Percentiles rank a stretch among this genome's conserved stretches.
Conservation (phyloP, 2,888 invertebrate species). For the Athalia circularis region DNA sequence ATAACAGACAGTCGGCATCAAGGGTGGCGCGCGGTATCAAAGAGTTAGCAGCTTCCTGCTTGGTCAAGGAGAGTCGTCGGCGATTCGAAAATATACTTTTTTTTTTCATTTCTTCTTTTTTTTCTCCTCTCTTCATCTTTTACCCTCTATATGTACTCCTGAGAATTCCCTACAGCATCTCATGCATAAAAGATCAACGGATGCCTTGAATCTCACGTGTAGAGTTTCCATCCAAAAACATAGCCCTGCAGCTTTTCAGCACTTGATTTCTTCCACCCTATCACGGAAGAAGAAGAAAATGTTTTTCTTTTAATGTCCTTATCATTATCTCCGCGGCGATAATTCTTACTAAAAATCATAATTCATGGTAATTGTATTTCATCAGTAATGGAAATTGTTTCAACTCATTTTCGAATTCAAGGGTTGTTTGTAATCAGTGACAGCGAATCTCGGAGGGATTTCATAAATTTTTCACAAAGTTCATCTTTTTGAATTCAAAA, state of each 20-base stretch:
- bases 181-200: constrained; percentile 40
- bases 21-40: constrained; percentile 13
- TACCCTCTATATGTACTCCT: constrained; percentile 1
- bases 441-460: too few species aligned
- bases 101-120: background rate
- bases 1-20: background rate
- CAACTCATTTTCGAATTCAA: too few species aligned
- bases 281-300: constrained; percentile 1
- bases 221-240: constrained; percentile 38
- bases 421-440: too few species aligned
- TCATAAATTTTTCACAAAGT: too few species aligned
- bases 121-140: too few species aligned
- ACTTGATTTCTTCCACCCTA: background rate
- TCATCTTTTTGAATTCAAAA: too few species aligned
- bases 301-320: background rate
- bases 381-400: too few species aligned
- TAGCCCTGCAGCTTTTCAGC: constrained; percentile 17
- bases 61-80: constrained; percentile 25
- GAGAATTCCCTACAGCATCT: constrained; percentile 29
- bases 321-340: background rate
- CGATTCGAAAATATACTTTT: constrained; percentile 14
- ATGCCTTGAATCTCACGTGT: constrained; percentile 13
- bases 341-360: too few species aligned
- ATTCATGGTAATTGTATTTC: too few species aligned
- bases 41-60: constrained; percentile 25